phyloP scores from a whole-genome alignment of 1,140 invertebrate species.

The Meloidogyne floridensis region DNA sequence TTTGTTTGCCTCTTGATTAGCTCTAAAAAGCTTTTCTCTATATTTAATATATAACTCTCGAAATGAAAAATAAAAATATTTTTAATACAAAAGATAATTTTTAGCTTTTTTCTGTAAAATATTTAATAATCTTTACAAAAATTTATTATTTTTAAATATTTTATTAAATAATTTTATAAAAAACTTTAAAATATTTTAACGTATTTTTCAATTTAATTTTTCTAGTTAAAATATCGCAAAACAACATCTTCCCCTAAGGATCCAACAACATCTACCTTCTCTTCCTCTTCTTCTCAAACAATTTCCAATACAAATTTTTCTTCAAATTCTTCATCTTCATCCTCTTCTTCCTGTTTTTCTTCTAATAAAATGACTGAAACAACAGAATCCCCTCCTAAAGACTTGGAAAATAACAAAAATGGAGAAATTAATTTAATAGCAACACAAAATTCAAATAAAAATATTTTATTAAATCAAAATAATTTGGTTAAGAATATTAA shows the following conservation, averaged over 20 bases:
- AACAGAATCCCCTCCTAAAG: background rate
- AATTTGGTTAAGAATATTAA: background rate
- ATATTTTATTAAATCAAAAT: no score
- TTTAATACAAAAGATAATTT: no score
- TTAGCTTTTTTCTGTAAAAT: no score
- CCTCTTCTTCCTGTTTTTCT: background rate
- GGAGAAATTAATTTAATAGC: background rate
- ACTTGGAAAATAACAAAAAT: background rate
- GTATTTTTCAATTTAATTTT: background rate
- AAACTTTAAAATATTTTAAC: no score
- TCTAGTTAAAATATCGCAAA: background rate
- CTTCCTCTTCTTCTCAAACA: background rate
- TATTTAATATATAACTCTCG: no score
- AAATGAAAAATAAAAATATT: no score
- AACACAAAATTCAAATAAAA: no score
- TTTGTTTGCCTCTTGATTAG: no score
- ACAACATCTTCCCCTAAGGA: background rate
- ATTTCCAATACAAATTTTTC: background rate
- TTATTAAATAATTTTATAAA: no score
- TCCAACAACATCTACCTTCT: background rate
- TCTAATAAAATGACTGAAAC: background rate
- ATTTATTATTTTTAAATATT: no score
- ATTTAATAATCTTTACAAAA: no score
- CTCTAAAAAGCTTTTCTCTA: no score
- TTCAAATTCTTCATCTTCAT: background rate